Evolutionary conservation across 2,888 invertebrate genomes (phyloP).

Genomic region (Thecocarcelia acutangulata): DNA sequence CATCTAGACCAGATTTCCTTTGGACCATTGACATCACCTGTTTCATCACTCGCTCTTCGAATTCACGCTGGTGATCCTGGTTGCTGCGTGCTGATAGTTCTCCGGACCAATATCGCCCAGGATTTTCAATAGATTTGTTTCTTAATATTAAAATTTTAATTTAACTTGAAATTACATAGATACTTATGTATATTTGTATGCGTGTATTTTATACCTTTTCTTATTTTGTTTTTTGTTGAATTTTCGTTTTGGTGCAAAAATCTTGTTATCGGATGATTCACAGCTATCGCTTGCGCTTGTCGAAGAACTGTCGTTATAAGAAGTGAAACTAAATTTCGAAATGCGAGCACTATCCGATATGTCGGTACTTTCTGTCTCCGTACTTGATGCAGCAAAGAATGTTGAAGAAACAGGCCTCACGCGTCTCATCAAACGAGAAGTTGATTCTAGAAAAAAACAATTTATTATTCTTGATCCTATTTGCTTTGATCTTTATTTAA

Average conservation of each 20-base stretch:
- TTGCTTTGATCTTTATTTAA: no score
- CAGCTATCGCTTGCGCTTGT: constrained; percentile 81
- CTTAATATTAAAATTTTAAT: not conserved
- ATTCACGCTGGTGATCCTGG: constrained; percentile 92
- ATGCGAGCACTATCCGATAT: constrained; percentile 52
- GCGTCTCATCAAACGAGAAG: constrained; percentile 73
- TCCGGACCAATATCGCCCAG: constrained; percentile 87
- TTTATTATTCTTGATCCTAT: no score
- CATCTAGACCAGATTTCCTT: constrained; percentile 79
- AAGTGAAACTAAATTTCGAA: constrained; percentile 46
- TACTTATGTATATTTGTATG: no score
- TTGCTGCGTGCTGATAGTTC: constrained; percentile 91
- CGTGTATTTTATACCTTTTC: constrained; percentile 58
- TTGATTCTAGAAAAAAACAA: constrained; percentile 71
- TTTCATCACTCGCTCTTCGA: constrained; percentile 89
- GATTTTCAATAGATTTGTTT: constrained; percentile 74
- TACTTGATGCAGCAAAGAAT: constrained; percentile 77
- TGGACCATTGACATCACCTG: constrained; percentile 79
- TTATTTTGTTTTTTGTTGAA: constrained; percentile 45
- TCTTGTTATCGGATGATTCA: constrained; percentile 78
- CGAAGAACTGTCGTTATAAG: constrained; percentile 71
- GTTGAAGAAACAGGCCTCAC: constrained; percentile 67
- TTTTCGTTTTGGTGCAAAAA: constrained; percentile 57
- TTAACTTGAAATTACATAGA: not conserved
- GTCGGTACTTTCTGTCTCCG: constrained; percentile 78